Base-by-base conservation (phyloP, 2,888 invertebrate species). In the Eremobia ochroleuca region DNA sequence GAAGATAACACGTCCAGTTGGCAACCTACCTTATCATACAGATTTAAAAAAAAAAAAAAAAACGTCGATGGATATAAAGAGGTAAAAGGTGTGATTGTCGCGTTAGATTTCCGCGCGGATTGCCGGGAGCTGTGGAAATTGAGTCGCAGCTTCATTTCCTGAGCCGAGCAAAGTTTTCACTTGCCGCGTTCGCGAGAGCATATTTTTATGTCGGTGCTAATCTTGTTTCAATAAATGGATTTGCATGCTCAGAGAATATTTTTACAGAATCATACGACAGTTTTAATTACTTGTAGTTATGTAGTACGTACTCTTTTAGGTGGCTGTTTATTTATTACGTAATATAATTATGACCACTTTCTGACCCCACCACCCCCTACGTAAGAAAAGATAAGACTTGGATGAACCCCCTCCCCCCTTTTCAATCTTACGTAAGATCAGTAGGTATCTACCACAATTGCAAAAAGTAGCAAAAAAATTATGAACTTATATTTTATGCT, bases 91-190 rank as follows among this genome's bases (percentile, higher is more conserved):
- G 78, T 62, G 89, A 88, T 87, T 83, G 86, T 84, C 87, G 79
- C 82, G 85, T 85, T 85, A 90, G 90, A 90, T 90, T 89, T 85
- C 85, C 83, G 85, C 62, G 13, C 80, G 87, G 90, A 90, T 90
- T 89, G 86, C 85, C 67, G 72, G 61, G 62, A 77, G 73, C 68
- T 70, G 81, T 87, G 90, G 89, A 87, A 89, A 87, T 86, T 89
- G 89, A 86, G 82, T 88, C 88, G 81, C 88, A 83, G 77, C 85
- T 88, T 88, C 88, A 88, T 88, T 88, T 88, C 88, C 88, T 87
- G 87, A 59, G 81, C 67, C 77, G 78, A 73, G 87, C 71, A 83
- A 88, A 88, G 79, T 86, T 85, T 82, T 75, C 85, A 74, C 76
- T 85, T 61, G 58, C 64, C 52, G 52, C 65, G 69, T 70, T 77